phyloP scores from a whole-genome alignment of 2,797 vertebrate genomes.

The Pangasius krempfi region DNA sequence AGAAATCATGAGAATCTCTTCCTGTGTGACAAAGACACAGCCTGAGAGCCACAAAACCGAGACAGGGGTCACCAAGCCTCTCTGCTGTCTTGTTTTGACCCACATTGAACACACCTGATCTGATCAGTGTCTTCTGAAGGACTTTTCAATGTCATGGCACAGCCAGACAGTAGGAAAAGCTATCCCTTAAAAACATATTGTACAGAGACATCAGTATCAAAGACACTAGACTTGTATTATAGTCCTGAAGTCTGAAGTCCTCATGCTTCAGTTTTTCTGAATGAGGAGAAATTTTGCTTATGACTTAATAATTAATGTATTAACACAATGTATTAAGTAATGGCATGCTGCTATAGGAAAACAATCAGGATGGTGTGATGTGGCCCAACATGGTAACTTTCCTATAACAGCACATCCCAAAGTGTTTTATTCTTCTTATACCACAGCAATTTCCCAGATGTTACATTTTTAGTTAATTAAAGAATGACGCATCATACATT shows the following conservation, averaged over 20 bases:
- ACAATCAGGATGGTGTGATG: background rate
- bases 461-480: background rate
- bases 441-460: background rate
- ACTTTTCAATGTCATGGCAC: background rate
- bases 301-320: background rate
- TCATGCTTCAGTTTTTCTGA: background rate
- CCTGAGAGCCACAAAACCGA: slow-evolving; percentile 7
- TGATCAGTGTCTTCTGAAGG: background rate
- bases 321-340: no score
- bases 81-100: background rate
- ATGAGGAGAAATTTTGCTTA: background rate
- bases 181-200: background rate
- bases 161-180: background rate
- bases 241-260: background rate
- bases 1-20: slow-evolving; percentile 64
- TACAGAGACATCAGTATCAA: background rate
- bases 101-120: background rate
- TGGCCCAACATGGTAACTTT: background rate
- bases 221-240: background rate
- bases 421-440: background rate
- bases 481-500: background rate
- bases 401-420: background rate
- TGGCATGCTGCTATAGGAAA: no score
- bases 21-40: slow-evolving; percentile 64
- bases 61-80: background rate